A percentile compares a stretch with the other conserved stretches of the same genome.
Evolutionary conservation across 2,797 vertebrate species (phyloP).

Genomic region (Tokudaia muenninki): DNA sequence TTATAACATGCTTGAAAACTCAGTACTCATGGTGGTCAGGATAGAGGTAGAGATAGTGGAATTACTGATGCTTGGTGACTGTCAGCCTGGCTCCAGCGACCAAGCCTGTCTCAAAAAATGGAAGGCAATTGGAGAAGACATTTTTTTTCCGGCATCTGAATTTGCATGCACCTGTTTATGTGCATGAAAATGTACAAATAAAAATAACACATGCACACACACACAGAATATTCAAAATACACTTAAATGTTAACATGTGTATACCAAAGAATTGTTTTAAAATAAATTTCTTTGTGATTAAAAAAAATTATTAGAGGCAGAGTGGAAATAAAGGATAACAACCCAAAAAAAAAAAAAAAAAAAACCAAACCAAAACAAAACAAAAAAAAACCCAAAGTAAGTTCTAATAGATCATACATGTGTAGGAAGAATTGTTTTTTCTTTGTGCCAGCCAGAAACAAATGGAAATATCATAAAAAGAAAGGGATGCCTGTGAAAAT

Average conservation of each 20-base stretch:
- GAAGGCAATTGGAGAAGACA: neutral
- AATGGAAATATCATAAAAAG: neutral
- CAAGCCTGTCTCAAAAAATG: neutral
- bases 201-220: neutral
- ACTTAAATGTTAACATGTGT: neutral
- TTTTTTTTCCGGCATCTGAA: neutral
- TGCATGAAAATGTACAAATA: neutral
- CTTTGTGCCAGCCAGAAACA: neutral
- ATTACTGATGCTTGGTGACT: neutral
- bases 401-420: neutral
- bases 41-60: neutral
- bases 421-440: neutral
- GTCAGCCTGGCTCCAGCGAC: neutral
- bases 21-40: neutral
- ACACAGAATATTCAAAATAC: neutral
- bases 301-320: neutral
- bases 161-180: no score
- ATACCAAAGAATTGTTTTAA: neutral
- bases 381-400: fast-evolving
- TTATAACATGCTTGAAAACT: neutral
- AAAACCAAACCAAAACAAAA: neutral
- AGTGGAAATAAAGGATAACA: no score
- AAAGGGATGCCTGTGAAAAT: neutral
- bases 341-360: no score
- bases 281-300: neutral